These are phyloP conservation scores for Cuniculus paca DNA, from an alignment of 2,797 vertebrate species.

Conservation along the genomic window DNA sequence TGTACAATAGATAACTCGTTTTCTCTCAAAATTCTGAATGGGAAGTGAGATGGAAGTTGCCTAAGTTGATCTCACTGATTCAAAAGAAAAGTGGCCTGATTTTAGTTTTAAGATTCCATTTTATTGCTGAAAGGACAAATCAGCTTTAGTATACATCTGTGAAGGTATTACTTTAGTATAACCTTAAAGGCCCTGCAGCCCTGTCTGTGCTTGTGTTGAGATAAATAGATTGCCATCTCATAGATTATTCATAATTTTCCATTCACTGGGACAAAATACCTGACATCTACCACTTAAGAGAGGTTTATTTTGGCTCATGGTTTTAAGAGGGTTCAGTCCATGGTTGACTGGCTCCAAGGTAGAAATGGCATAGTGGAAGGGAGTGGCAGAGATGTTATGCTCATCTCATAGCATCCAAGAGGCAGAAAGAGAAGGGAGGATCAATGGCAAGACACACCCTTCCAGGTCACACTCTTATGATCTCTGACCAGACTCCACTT, in stretches of 20 bases:
- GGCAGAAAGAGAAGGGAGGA: neutral
- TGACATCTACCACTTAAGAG: neutral
- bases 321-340: neutral
- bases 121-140: constrained; percentile 11
- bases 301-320: neutral
- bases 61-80: neutral
- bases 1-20: neutral
- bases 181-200: accelerated
- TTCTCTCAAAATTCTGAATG: neutral
- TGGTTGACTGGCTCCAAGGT: neutral
- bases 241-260: neutral
- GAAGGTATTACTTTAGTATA: neutral
- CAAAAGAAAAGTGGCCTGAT: neutral
- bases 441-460: neutral
- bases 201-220: neutral
- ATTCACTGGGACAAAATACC: neutral
- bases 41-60: neutral
- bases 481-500: neutral
- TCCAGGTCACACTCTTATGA: neutral
- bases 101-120: constrained; percentile 35
- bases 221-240: neutral
- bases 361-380: neutral
- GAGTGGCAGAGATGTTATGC: neutral
- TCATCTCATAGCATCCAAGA: neutral
- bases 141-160: neutral